Conservation (phyloP, 1,140 invertebrate species). For the Brachionus sp. region DNA sequence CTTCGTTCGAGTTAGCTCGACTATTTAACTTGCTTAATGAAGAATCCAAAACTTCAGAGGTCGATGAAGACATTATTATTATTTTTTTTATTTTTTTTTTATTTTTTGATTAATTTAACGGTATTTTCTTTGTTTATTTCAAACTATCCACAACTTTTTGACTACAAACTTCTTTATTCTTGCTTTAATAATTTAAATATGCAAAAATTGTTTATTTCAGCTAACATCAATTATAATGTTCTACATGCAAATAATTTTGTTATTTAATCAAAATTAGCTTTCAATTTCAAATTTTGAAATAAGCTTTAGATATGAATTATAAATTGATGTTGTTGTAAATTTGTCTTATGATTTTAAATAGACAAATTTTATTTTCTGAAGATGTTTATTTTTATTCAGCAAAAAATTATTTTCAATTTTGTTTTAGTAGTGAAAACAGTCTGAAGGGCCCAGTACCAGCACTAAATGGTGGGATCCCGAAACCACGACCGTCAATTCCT, state of each 20-base stretch:
- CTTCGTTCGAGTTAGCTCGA: conserved; percentile 1
- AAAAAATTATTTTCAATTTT: too few relatives aligned
- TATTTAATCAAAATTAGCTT: neutral
- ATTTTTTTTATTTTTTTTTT: neutral
- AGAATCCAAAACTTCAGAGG: conserved; percentile 10
- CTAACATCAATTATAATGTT: neutral
- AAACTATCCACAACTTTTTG: neutral
- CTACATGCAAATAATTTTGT: neutral
- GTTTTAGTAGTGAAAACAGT: too few relatives aligned
- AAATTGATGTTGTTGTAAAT: neutral
- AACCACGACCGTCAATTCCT: too few relatives aligned
- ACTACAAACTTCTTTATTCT: neutral
- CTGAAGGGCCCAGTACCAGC: too few relatives aligned
- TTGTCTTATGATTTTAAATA: neutral
- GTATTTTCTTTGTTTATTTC: neutral
- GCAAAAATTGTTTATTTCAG: conserved; percentile 3
- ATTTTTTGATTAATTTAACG: neutral
- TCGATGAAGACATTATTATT: neutral
- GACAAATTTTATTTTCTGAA: too few relatives aligned
- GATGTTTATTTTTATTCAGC: too few relatives aligned
- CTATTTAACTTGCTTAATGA: neutral
- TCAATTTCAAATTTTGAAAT: neutral
- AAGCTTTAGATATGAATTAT: neutral
- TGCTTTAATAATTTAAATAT: conserved; percentile 16
- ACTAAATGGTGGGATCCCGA: too few relatives aligned